Evolutionary conservation across 2,797 vertebrate species (phyloP).

Genomic region (Fundulus diaphanus): DNA sequence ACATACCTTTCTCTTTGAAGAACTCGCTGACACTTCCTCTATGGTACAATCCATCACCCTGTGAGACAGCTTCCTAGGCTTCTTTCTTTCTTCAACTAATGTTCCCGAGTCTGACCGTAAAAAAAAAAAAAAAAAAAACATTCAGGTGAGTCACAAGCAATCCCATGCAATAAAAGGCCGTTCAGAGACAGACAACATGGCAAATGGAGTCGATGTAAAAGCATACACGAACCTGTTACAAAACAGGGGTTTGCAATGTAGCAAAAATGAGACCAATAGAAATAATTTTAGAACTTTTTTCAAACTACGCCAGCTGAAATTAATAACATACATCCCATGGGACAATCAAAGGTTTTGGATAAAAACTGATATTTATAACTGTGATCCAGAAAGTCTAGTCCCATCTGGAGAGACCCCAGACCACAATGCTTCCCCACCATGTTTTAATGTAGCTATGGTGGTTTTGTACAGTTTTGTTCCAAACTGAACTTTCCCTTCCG

Average conservation of each 20-base stretch:
- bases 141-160: background rate
- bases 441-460: background rate
- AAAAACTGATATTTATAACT: no score
- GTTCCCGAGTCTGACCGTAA: constrained; percentile 29
- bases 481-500: background rate
- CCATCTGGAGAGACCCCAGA: no score
- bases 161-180: background rate
- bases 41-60: constrained; percentile 89
- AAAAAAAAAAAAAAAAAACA: constrained; percentile 19
- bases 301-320: background rate
- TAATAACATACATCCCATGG: no score
- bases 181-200: background rate
- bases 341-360: no score
- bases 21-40: constrained; percentile 87
- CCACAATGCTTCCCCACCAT: no score
- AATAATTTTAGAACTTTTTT: background rate
- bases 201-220: background rate
- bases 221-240: background rate
- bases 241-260: background rate
- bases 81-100: constrained; percentile 87
- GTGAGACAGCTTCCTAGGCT: constrained; percentile 90
- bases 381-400: no score
- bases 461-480: background rate
- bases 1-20: constrained; percentile 86
- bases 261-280: background rate